Conservation (phyloP, 2,888 invertebrate species). For the Nezara viridula region DNA sequence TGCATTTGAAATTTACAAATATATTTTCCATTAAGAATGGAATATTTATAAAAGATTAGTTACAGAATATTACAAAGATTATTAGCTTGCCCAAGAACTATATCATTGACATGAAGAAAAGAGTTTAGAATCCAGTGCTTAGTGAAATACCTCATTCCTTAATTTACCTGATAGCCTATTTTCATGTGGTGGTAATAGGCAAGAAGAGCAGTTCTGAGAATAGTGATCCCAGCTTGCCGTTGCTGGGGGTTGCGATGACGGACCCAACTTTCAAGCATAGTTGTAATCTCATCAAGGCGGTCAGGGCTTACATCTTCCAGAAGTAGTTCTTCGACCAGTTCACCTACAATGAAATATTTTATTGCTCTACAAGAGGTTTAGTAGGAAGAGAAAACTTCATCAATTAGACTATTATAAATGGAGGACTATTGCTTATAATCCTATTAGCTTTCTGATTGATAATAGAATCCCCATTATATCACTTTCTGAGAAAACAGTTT, state of each 20-base stretch:
- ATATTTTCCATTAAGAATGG: too few species aligned
- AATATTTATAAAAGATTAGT: too few species aligned
- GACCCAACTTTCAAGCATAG: constrained; percentile 79
- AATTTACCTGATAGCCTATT: constrained; percentile 77
- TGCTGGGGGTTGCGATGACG: constrained; percentile 79
- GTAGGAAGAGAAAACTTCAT: too few species aligned
- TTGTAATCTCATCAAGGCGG: constrained; percentile 79
- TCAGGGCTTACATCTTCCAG: constrained; percentile 79
- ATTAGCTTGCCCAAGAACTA: not conserved
- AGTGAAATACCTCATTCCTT: not conserved
- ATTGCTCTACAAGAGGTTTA: too few species aligned
- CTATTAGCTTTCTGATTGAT: too few species aligned
- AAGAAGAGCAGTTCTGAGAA: constrained; percentile 70
- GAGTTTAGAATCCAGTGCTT: not conserved
- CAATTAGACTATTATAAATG: too few species aligned
- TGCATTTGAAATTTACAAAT: too few species aligned
- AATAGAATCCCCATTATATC: too few species aligned
- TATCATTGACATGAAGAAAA: not conserved
- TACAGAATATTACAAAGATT: not conserved
- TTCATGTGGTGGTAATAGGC: constrained; percentile 80
- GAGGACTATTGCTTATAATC: too few species aligned
- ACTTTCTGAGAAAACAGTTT: too few species aligned
- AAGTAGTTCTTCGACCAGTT: constrained; percentile 77
- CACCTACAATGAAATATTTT: constrained; percentile 65
- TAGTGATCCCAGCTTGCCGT: constrained; percentile 74